Evolutionary conservation across 2,888 invertebrate species (phyloP).

Genomic region (Caenorhabditis sp.): DNA sequence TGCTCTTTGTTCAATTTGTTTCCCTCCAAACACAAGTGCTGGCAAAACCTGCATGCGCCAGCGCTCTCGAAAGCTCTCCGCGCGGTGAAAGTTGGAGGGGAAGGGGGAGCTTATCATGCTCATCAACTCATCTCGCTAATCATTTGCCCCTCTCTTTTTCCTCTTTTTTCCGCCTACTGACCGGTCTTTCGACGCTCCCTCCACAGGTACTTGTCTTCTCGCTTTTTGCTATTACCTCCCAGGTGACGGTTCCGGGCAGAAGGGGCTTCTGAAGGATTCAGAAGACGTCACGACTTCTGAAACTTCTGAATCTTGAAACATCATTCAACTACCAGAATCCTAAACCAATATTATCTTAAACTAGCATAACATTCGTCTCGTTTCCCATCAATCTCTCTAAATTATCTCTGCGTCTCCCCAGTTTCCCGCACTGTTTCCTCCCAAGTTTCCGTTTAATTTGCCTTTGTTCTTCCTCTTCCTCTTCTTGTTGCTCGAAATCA

Average conservation of each 20-base stretch:
- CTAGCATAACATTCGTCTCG: slow-evolving; percentile 7
- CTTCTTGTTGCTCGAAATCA: slow-evolving; percentile 52
- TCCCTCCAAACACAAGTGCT: slow-evolving; percentile 14
- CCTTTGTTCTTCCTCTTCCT: slow-evolving; percentile 54
- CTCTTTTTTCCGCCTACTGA: slow-evolving; percentile 40
- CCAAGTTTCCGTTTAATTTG: slow-evolving; percentile 41
- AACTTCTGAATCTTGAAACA: no score
- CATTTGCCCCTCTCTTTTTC: slow-evolving; percentile 4
- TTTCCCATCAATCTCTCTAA: slow-evolving; percentile 46
- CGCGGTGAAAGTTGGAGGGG: no score
- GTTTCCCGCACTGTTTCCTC: slow-evolving; percentile 17
- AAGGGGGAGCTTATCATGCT: slow-evolving; percentile 63
- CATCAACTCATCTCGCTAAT: slow-evolving; percentile 58
- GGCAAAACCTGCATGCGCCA: slow-evolving; percentile 9
- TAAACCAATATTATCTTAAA: slow-evolving; percentile 21
- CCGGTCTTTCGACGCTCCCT: slow-evolving; percentile 54
- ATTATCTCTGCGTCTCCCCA: slow-evolving; percentile 41
- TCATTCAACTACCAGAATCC: no score
- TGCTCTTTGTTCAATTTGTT: no score
- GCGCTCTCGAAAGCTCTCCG: slow-evolving; percentile 42
- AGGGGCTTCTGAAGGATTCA: no score
- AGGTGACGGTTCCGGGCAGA: no score
- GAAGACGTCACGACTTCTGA: no score
- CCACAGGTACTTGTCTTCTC: slow-evolving; percentile 39
- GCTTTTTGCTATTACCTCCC: slow-evolving; percentile 31